Base-by-base conservation (phyloP, 2,113 vertebrate species). In the Platichthys stellatus region DNA sequence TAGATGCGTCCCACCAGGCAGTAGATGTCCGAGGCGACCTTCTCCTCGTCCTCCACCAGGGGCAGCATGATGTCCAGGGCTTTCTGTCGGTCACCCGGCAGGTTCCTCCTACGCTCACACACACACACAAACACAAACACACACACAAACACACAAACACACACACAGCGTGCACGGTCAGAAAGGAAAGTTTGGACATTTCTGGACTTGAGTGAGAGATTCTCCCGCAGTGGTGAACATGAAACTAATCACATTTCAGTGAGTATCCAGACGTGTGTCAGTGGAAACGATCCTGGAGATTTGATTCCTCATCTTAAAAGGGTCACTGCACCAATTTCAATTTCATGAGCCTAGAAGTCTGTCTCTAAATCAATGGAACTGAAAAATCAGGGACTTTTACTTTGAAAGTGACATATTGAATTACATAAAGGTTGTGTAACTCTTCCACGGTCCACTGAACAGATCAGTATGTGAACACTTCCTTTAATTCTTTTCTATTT, bases 1-100 rank as follows among this genome's bases (percentile, higher is more conserved):
- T 99, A 98, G 94, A 99, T 98, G 45, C 98, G 95, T 69, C 98
- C 98, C 78, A 99, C 95, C 15, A 99, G 89, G 87, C 98, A 99
- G 89, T 98, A 99, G 92, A 99, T 96, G 90, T 99, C 98, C 1
- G 98, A 99, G 65, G 98, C 97, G 31, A 97, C 96, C 85, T 99
- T 97, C 58, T 95, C 95, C 78, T 98, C 95, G 11, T 88, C 93
- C 77, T 98, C 92, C 77, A 99, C 97, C 84, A 99, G 89, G 0
- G 96, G 97, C 86, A 98, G 92, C 97, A 99, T 98, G 86, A 97
- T 96, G 89, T 96, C 95, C 90, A 99, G 94, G 49, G 98, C 98
- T 88, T 96, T 98, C 82, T 95, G 93, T 70, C 97, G 91, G 89
- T 99, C 98, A 43, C 95, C 96, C 2, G 94, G 94, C 20, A 95